Evolutionary conservation across 2,113 vertebrate genomes (phyloP).

Genomic region (Macheiramphus alcinus): DNA sequence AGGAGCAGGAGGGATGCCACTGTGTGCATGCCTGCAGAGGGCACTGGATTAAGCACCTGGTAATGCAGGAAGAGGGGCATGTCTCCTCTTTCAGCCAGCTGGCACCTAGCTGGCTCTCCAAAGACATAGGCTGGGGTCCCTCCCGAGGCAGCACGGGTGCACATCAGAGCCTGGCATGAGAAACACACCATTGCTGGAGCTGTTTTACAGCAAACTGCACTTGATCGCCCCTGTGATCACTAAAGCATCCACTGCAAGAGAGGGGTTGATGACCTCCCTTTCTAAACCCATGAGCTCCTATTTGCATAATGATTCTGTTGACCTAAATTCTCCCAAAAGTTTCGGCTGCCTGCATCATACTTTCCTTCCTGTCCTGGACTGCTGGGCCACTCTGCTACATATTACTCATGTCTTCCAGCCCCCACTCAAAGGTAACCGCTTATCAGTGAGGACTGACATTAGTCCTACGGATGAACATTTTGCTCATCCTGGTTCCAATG

Average conservation of each 20-base stretch:
- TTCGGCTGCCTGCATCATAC: not conserved
- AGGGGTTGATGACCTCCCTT: not conserved
- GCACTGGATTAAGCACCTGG: not conserved
- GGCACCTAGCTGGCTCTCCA: not conserved
- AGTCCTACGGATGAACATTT: accelerated
- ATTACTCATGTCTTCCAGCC: not conserved
- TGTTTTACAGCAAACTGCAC: not conserved
- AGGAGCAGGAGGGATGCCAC: not conserved
- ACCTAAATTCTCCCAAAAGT: slow-evolving; percentile 60
- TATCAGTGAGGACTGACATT: not conserved
- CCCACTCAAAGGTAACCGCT: not conserved
- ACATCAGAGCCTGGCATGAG: not conserved
- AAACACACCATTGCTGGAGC: not conserved
- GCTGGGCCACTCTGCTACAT: not conserved
- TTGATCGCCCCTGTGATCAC: not conserved
- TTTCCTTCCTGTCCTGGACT: not conserved
- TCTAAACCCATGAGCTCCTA: not conserved
- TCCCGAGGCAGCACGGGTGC: not conserved
- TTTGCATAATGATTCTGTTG: slow-evolving; percentile 14
- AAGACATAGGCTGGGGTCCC: not conserved
- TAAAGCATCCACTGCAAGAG: not conserved
- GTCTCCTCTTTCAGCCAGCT: not conserved
- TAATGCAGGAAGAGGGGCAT: accelerated
- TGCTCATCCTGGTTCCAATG: not conserved
- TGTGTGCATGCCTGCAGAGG: not conserved